A percentile compares a stretch with the other conserved stretches of the same genome.
Evolutionary conservation across 2,113 vertebrate species (phyloP).

Genomic region (Desmodus rotundus): DNA sequence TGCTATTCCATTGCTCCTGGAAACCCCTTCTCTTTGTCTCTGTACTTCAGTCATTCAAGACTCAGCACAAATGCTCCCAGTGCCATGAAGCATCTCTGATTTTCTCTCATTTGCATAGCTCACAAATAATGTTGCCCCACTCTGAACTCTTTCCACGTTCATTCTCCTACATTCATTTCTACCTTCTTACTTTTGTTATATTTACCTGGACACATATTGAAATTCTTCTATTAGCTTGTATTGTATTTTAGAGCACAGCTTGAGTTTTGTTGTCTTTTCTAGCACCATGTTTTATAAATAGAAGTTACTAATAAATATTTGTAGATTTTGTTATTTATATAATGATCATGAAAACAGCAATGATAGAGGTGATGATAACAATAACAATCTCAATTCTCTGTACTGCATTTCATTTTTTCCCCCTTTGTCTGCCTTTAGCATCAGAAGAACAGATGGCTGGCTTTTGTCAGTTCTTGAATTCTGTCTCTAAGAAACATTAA

Average conservation of each 20-base stretch:
- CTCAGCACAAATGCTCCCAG: not conserved
- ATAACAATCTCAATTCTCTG: constrained; percentile 38
- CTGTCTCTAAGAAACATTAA: constrained; percentile 54
- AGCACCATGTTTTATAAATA: not conserved
- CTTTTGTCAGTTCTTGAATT: constrained; percentile 61
- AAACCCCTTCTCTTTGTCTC: not conserved
- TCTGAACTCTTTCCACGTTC: not conserved
- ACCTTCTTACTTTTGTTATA: not conserved
- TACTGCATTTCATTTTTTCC: constrained; percentile 52
- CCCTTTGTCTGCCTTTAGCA: constrained; percentile 63
- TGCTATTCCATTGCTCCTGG: not conserved
- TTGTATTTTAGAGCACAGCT: not conserved
- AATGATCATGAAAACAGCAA: not conserved
- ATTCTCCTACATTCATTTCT: not conserved
- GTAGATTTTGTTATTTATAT: not conserved
- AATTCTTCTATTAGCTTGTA: not conserved
- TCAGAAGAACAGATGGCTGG: constrained; percentile 65
- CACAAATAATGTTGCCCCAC: not conserved
- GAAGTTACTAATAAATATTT: not conserved
- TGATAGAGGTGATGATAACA: not conserved
- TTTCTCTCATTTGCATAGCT: not conserved
- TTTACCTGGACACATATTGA: not conserved
- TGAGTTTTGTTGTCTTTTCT: not conserved
- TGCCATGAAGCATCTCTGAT: not conserved
- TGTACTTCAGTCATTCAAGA: not conserved